Percentiles rank a stretch among this genome's conserved stretches.
Evolutionary conservation across 1,140 invertebrate genomes (phyloP).

Genomic region (Eumeta japonica): DNA sequence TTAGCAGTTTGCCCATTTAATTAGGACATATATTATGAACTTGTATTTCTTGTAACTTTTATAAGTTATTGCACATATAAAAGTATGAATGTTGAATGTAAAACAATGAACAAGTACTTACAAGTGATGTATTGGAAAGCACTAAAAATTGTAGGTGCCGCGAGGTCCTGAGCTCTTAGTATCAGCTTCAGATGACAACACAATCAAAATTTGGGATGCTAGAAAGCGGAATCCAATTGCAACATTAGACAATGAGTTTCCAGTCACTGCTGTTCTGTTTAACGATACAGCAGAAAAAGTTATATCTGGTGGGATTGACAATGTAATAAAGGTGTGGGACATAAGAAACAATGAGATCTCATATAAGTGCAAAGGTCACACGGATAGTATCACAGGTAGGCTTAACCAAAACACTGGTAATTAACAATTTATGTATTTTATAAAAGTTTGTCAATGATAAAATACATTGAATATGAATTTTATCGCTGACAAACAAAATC

Average conservation of each 20-base stretch:
- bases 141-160: constrained; percentile 60
- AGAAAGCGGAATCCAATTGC: constrained; percentile 76
- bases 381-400: constrained; percentile 89
- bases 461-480: not conserved
- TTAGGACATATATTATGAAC: no score
- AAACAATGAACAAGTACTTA: no score
- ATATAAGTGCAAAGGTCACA: constrained; percentile 83
- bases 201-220: constrained; percentile 87
- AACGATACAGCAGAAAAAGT: constrained; percentile 94
- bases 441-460: not conserved
- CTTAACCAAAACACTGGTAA: no score
- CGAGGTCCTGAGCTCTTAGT: constrained; percentile 86
- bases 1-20: no score
- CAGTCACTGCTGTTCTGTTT: constrained; percentile 89
- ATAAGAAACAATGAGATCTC: constrained; percentile 85
- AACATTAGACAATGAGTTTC: constrained; percentile 81
- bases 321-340: constrained; percentile 98
- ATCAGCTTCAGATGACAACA: constrained; percentile 94
- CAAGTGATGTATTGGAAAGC: no score
- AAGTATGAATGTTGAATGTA: no score
- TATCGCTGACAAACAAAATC: no score
- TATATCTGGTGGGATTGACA: constrained; percentile 88
- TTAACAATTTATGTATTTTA: not conserved
- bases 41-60: no score
- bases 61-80: no score